phyloP scores from a whole-genome alignment of 2,888 invertebrate species.

The Drosophila robusta region DNA sequence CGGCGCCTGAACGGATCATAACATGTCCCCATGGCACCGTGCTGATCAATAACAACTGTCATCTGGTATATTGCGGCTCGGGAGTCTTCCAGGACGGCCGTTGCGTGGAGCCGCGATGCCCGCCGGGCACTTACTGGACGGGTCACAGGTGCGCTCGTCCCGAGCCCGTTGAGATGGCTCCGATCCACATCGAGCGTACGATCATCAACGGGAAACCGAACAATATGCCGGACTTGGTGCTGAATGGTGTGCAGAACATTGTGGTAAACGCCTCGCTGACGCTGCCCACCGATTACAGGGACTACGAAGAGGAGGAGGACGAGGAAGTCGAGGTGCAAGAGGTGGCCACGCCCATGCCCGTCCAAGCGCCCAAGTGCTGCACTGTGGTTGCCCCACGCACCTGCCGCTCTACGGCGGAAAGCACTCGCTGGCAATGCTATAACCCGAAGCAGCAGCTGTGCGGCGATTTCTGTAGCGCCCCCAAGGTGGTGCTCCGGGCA shows the following conservation, averaged over 20 bases:
- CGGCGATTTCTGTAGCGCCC: slow-evolving; percentile 70
- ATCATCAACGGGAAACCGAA: slow-evolving; percentile 46
- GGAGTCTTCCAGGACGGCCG: slow-evolving; percentile 52
- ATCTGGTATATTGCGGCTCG: slow-evolving; percentile 67
- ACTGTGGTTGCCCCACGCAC: slow-evolving; percentile 72
- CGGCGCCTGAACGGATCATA: slow-evolving; percentile 35
- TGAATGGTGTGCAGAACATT: slow-evolving; percentile 69
- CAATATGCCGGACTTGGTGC: slow-evolving; percentile 33
- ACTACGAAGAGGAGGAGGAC: slow-evolving; percentile 28
- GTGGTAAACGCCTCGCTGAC: slow-evolving; percentile 57
- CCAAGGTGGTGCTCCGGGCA: slow-evolving; percentile 68
- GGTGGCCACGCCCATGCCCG: slow-evolving; percentile 1
- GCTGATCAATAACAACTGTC: slow-evolving; percentile 58
- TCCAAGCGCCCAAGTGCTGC: slow-evolving; percentile 62
- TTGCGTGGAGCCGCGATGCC: slow-evolving; percentile 68
- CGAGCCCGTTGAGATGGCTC: slow-evolving; percentile 41
- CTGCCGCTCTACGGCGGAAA: slow-evolving; percentile 50
- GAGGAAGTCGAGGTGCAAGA: slow-evolving; percentile 8
- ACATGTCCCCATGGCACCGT: slow-evolving; percentile 68
- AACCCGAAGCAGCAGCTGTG: slow-evolving; percentile 68
- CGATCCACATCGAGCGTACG: slow-evolving; percentile 49
- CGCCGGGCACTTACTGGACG: slow-evolving; percentile 72
- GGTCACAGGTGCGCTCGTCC: slow-evolving; percentile 60
- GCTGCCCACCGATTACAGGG: slow-evolving; percentile 22
- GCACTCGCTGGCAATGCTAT: slow-evolving; percentile 68